Evolutionary conservation across 1,140 invertebrate species (phyloP).

Genomic region (Cataglyphis hispanica): DNA sequence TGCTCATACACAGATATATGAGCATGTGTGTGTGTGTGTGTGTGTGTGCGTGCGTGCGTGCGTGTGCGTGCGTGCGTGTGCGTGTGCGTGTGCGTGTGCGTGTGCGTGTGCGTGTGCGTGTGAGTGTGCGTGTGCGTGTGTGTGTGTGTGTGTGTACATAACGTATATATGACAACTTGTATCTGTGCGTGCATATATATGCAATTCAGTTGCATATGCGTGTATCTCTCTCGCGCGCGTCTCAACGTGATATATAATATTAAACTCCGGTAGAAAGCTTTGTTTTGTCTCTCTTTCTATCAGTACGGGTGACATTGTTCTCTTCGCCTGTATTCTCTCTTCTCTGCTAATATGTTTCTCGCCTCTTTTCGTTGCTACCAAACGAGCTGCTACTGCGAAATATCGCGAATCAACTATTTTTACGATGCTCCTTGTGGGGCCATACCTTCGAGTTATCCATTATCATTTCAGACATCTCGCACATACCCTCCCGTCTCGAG

Average conservation of each 20-base stretch:
- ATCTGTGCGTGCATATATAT: slow-evolving; percentile 14
- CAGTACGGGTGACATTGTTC: slow-evolving; percentile 27
- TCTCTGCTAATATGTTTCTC: slow-evolving; percentile 18
- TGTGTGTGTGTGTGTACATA: too few relatives aligned
- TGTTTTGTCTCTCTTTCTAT: neutral
- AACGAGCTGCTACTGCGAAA: slow-evolving; percentile 43
- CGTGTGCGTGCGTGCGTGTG: too few relatives aligned
- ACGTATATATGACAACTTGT: neutral
- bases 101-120: too few relatives aligned
- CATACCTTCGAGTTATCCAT: slow-evolving; percentile 63
- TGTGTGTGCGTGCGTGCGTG: too few relatives aligned
- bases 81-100: too few relatives aligned
- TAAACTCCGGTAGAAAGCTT: slow-evolving; percentile 30
- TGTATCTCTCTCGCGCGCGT: neutral
- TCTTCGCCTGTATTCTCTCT: neutral
- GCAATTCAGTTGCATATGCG: slow-evolving; percentile 7
- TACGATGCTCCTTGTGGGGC: slow-evolving; percentile 25
- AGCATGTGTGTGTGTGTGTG: too few relatives aligned
- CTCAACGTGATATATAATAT: slow-evolving; percentile 56
- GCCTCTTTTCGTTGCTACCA: slow-evolving; percentile 11
- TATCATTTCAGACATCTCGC: slow-evolving; percentile 52
- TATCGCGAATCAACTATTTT: slow-evolving; percentile 55
- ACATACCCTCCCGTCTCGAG: neutral
- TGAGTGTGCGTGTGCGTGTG: too few relatives aligned
- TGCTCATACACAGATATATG: too few relatives aligned